Conservation (phyloP, 53 echinoderm and acorn worm genomes). For the Paracentrotus lividus region DNA sequence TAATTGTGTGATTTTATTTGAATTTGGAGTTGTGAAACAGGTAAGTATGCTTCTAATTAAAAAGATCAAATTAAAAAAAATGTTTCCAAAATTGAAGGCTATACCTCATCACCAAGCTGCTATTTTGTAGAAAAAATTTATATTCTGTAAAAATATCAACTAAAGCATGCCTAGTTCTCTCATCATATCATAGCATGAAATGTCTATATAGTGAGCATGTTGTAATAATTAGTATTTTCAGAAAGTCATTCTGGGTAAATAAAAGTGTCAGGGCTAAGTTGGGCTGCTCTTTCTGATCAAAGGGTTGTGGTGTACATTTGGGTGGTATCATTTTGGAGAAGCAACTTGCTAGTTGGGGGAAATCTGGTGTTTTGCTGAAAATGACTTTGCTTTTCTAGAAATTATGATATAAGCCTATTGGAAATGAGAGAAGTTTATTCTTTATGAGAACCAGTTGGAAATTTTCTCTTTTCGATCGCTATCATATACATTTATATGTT, state of each 20-base stretch:
- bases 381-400: not conserved
- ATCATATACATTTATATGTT: not conserved
- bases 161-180: constrained; percentile 27
- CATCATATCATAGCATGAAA: constrained; percentile 28
- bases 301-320: not conserved
- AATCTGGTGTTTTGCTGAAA: not conserved
- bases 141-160: not conserved
- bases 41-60: constrained; percentile 25
- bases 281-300: not conserved
- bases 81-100: not conserved
- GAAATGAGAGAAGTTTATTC: not conserved
- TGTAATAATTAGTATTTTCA: not conserved
- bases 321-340: not conserved
- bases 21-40: not conserved
- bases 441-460: not conserved
- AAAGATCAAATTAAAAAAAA: not conserved
- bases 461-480: not conserved
- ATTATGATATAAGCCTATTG: not conserved
- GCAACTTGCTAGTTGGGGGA: not conserved
- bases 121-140: not conserved
- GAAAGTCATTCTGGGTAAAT: not conserved
- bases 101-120: not conserved
- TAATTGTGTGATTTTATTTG: not conserved
- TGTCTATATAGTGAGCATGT: constrained; percentile 21
- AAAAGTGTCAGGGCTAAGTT: not conserved